Evolutionary conservation across 2,113 vertebrate species (phyloP).

Genomic region (Muscicapa adusta): DNA sequence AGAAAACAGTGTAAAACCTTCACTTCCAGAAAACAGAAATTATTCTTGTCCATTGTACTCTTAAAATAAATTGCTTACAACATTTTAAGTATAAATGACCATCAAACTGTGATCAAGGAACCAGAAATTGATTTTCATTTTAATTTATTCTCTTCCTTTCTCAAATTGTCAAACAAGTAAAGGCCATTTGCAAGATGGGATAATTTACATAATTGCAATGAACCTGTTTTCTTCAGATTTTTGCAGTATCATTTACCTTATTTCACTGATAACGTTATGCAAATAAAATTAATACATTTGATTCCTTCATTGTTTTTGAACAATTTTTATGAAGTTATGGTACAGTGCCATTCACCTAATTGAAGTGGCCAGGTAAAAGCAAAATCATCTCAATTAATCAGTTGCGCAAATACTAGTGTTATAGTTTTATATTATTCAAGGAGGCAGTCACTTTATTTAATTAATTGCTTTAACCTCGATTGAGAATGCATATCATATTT

Average conservation of each 20-base stretch:
- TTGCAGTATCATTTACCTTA: background rate
- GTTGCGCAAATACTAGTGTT: background rate
- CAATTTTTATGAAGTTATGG: background rate
- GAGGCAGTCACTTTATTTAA: background rate
- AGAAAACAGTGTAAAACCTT: background rate
- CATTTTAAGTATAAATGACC: background rate
- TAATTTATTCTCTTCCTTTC: conserved; percentile 32
- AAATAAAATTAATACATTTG: background rate
- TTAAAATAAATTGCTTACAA: conserved; percentile 14
- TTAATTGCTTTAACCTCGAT: background rate
- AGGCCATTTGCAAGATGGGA: background rate
- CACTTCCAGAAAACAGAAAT: background rate
- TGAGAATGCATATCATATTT: background rate
- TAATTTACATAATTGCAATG: background rate
- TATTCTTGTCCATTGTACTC: background rate
- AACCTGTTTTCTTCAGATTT: background rate
- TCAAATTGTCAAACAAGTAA: conserved; percentile 7
- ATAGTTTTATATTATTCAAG: background rate
- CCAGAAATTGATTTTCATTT: conserved; percentile 22
- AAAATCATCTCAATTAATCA: background rate
- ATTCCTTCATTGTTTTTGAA: background rate
- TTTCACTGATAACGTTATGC: background rate
- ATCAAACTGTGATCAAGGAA: conserved; percentile 4
- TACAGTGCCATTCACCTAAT: background rate
- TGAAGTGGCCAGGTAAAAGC: background rate